These are phyloP conservation scores for Channallabes apus DNA, from an alignment of 2,797 vertebrate genomes.

Conservation along the genomic window DNA sequence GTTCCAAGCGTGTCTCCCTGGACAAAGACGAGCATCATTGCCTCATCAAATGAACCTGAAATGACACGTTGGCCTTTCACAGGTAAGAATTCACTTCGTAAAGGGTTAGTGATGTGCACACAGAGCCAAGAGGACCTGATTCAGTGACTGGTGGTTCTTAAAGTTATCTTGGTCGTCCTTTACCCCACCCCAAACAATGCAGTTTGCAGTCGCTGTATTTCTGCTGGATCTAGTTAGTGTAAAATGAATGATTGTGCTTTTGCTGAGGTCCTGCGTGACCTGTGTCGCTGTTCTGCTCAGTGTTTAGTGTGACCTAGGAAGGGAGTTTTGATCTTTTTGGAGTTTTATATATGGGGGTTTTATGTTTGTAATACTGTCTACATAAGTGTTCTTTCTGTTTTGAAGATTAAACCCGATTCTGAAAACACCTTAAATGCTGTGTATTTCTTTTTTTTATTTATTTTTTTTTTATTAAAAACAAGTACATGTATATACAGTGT, in stretches of 20 bases:
- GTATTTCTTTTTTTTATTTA: neutral
- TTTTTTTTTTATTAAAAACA: too few species aligned
- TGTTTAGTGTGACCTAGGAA: slow-evolving; percentile 7
- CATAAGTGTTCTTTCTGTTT: slow-evolving; percentile 44
- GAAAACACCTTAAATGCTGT: slow-evolving; percentile 10
- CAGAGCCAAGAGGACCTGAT: neutral
- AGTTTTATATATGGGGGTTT: slow-evolving; percentile 47
- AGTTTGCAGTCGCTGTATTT: neutral
- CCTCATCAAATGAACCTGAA: too few species aligned
- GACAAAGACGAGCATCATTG: neutral
- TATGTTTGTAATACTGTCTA: slow-evolving; percentile 53
- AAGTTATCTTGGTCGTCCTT: neutral
- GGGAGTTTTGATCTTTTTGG: slow-evolving; percentile 43
- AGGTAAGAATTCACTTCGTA: too few species aligned
- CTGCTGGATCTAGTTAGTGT: neutral
- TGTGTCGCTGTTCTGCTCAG: slow-evolving; percentile 7
- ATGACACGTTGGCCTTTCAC: neutral
- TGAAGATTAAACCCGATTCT: slow-evolving; percentile 48
- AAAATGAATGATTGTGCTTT: neutral
- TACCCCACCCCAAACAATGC: neutral
- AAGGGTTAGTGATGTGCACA: neutral
- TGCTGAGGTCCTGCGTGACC: neutral
- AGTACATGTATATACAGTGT: too few species aligned
- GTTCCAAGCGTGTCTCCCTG: neutral
- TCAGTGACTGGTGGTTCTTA: too few species aligned